Conservation (phyloP, 2,888 invertebrate genomes). For the Uloborus plumipes region DNA sequence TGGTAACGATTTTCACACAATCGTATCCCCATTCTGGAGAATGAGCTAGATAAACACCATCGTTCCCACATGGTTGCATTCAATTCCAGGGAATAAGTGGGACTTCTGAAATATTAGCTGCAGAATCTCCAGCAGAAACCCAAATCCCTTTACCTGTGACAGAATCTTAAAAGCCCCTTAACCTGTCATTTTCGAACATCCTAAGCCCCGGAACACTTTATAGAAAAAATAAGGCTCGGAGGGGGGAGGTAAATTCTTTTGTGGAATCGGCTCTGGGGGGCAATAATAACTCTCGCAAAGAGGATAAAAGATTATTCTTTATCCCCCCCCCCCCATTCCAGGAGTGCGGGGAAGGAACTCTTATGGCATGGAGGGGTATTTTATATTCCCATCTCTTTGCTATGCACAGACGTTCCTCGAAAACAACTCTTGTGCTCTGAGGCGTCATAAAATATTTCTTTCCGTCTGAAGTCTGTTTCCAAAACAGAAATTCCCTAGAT, state of each 20-base stretch:
- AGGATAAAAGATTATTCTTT: constrained; percentile 17
- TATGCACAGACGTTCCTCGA: too few relatives aligned
- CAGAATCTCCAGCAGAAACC: constrained; percentile 17
- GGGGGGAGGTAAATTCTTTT: constrained; percentile 2
- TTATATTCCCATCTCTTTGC: neutral
- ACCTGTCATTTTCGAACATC: constrained; percentile 18
- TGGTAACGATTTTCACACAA: too few relatives aligned
- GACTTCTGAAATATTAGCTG: constrained; percentile 37
- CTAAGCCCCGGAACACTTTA: constrained; percentile 9
- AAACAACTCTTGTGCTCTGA: too few relatives aligned
- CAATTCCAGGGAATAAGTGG: too few relatives aligned
- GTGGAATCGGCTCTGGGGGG: neutral
- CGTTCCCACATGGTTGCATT: too few relatives aligned
- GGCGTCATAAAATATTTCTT: too few relatives aligned
- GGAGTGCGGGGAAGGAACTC: neutral
- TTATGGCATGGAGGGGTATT: constrained; percentile 1
- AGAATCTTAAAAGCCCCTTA: constrained; percentile 35
- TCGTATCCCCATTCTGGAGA: too few relatives aligned
- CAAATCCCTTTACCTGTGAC: constrained; percentile 41
- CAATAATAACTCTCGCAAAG: constrained; percentile 3
- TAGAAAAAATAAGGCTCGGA: constrained; percentile 1
- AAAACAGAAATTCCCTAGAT: too few relatives aligned
- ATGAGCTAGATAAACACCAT: too few relatives aligned
- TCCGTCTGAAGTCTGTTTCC: too few relatives aligned
- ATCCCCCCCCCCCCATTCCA: constrained; percentile 1